phyloP scores from a whole-genome alignment of 2,113 vertebrate genomes.

The Anoura caudifer region DNA sequence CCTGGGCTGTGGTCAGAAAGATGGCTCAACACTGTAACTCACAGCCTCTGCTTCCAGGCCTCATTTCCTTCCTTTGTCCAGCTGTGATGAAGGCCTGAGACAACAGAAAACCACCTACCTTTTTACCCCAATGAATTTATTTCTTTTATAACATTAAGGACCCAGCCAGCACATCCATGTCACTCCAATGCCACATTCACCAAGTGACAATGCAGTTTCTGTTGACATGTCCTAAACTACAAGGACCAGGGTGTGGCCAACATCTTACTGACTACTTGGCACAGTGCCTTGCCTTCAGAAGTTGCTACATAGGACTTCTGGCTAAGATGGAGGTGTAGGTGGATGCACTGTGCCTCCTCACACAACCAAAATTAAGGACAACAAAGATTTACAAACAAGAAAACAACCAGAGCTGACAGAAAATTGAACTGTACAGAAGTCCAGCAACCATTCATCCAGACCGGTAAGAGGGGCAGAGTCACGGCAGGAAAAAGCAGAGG shows the following conservation, averaged over 20 bases:
- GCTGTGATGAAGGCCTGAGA: not conserved
- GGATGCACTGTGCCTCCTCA: too few relatives aligned
- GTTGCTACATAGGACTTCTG: too few relatives aligned
- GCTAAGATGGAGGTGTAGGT: too few relatives aligned
- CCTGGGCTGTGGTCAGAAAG: not conserved
- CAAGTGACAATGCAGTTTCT: not conserved
- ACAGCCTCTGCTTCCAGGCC: constrained; percentile 28
- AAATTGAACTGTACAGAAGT: too few relatives aligned
- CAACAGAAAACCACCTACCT: not conserved
- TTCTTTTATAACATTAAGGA: not conserved
- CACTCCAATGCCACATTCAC: not conserved
- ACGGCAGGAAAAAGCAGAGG: too few relatives aligned
- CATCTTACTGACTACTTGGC: not conserved
- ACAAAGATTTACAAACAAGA: too few relatives aligned
- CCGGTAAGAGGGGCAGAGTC: too few relatives aligned
- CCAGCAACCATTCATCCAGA: too few relatives aligned
- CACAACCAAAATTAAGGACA: too few relatives aligned
- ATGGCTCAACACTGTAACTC: constrained; percentile 40
- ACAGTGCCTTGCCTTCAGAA: not conserved
- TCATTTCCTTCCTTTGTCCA: constrained; percentile 51
- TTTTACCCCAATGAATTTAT: not conserved
- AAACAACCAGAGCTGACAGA: too few relatives aligned
- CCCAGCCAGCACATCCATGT: not conserved
- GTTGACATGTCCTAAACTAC: too few relatives aligned
- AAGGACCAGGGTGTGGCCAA: not conserved